phyloP scores from a whole-genome alignment of 2,113 vertebrate species.

The Lagopus muta region DNA sequence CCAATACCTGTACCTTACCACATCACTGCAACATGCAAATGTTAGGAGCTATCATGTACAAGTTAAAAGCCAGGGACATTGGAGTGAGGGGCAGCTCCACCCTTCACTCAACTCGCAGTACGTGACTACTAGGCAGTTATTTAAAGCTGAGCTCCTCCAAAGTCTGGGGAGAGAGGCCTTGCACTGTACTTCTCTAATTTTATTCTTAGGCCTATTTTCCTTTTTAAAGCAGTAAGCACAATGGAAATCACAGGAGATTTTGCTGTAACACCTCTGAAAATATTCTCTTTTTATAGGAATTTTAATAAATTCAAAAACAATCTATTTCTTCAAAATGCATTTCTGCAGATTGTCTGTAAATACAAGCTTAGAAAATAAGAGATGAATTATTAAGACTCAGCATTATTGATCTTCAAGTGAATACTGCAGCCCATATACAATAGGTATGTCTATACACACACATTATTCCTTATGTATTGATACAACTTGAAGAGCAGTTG shows the following conservation, averaged over 20 bases:
- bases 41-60: not conserved
- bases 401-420: not conserved
- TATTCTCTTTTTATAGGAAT: not conserved
- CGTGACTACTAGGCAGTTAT: not conserved
- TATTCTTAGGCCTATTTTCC: conserved; percentile 13
- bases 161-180: not conserved
- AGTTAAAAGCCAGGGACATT: conserved; percentile 3
- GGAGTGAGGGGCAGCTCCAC: not conserved
- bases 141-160: conserved; percentile 1
- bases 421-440: not conserved
- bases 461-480: not conserved
- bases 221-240: not conserved
- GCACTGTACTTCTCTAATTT: not conserved
- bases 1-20: not conserved
- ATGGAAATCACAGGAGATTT: conserved; percentile 29
- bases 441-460: not conserved
- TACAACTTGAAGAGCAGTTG: not conserved
- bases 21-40: not conserved
- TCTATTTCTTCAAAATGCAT: not conserved
- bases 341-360: not conserved
- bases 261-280: not conserved
- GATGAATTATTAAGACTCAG: not conserved
- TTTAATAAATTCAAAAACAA: conserved; percentile 4
- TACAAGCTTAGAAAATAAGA: not conserved
- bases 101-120: not conserved